phyloP scores from a whole-genome alignment of 2,113 vertebrate genomes.

The Scartelaos histophorus region DNA sequence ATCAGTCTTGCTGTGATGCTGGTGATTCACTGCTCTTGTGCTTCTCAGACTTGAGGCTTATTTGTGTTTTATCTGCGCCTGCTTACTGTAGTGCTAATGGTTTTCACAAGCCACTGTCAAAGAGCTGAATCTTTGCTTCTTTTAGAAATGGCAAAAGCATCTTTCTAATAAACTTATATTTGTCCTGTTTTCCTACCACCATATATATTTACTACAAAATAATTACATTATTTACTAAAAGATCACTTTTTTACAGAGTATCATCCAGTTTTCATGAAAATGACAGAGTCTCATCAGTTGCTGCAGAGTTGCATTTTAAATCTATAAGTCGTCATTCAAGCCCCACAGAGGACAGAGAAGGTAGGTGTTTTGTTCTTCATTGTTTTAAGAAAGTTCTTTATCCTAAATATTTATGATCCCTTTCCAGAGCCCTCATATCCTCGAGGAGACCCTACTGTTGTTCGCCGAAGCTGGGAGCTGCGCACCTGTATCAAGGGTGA shows the following conservation, averaged over 20 bases:
- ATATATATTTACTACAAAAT: neutral
- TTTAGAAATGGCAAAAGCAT: slow-evolving; percentile 8
- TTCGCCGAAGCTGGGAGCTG: slow-evolving; percentile 93
- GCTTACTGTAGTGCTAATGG: slow-evolving; percentile 36
- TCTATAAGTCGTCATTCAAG: slow-evolving; percentile 98
- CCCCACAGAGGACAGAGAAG: slow-evolving; percentile 94
- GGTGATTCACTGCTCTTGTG: slow-evolving; percentile 35
- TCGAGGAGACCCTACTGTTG: slow-evolving; percentile 81
- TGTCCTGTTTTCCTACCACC: neutral
- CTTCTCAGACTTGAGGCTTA: slow-evolving; percentile 32
- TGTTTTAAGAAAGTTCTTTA: neutral
- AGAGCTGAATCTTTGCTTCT: neutral
- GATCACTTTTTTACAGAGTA: slow-evolving; percentile 74
- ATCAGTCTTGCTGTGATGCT: slow-evolving; percentile 50
- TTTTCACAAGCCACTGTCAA: slow-evolving; percentile 15
- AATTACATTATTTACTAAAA: neutral
- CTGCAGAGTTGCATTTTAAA: slow-evolving; percentile 91
- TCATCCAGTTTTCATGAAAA: slow-evolving; percentile 93
- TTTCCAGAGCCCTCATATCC: slow-evolving; percentile 89
- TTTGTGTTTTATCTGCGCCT: slow-evolving; percentile 32
- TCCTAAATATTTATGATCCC: neutral
- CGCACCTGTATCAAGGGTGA: slow-evolving; percentile 92
- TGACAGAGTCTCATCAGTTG: slow-evolving; percentile 90
- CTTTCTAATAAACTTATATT: neutral
- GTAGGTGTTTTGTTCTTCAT: slow-evolving; percentile 65